Evolutionary conservation across 2,113 vertebrate species (phyloP).

Genomic region (Trogon melanurus): DNA sequence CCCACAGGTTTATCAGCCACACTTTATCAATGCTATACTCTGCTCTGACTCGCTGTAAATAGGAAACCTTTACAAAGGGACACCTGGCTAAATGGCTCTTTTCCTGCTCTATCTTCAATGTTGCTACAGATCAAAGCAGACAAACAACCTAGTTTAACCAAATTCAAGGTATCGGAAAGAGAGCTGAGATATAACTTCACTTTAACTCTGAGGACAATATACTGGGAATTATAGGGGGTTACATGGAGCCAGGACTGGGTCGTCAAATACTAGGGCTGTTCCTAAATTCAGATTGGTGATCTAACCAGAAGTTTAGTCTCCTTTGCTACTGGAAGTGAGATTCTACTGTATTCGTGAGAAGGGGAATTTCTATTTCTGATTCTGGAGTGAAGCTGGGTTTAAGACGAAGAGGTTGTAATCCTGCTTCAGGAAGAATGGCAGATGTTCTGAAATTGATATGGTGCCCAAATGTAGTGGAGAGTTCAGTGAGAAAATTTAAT

Average conservation of each 20-base stretch:
- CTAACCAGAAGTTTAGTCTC: background rate
- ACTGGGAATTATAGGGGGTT: background rate
- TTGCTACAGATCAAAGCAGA: constrained; percentile 15
- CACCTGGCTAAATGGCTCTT: constrained; percentile 4
- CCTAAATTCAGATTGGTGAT: background rate
- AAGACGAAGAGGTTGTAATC: background rate
- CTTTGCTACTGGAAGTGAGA: background rate
- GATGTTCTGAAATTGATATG: background rate
- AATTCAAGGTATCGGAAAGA: background rate
- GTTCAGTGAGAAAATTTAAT: background rate
- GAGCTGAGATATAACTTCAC: background rate
- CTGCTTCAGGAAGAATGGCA: background rate
- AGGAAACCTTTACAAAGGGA: constrained; percentile 25
- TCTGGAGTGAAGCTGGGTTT: background rate
- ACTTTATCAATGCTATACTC: background rate
- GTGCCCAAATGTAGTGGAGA: background rate
- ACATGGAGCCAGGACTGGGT: background rate
- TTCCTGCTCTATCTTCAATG: background rate
- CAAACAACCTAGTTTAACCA: background rate
- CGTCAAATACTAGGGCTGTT: background rate
- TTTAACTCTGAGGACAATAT: background rate
- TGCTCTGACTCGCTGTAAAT: constrained; percentile 40
- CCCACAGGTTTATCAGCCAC: constrained; percentile 11
- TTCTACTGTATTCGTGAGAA: background rate
- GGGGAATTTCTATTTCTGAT: background rate